Base-by-base conservation (phyloP, 2,888 invertebrate genomes). In the Amorpha juglandis region DNA sequence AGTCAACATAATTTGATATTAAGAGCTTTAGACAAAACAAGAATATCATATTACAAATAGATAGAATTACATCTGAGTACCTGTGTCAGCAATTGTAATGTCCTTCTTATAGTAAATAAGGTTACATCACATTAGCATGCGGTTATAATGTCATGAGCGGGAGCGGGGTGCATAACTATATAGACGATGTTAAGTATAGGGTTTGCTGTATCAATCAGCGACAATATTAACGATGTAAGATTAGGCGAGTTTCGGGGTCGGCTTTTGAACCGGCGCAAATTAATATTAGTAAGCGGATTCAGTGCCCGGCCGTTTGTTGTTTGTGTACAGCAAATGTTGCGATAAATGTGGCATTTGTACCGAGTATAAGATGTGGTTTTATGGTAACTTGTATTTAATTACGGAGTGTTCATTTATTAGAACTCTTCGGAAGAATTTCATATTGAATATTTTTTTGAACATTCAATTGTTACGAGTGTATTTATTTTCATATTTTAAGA, bases 201-300 rank as follows among this genome's bases (percentile, higher is more conserved):
- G 8, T 63, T 58, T 65, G 58, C 19, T 55, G 35, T 47, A 50
- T 48, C 64, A 65, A 58, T 65, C 55, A 65, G 35, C 21, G 58
- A 35, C 45, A 33, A 27, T 58, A 64, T 64, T 58, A 58, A 65
- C 48, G 64, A 65, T 35, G 47, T 65, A 35, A 65, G 64, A 65
- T 65, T 58, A 65, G 35, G 33, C 33, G 16, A 4, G 9, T 1
- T 42, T 35, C 42, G 50, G 35, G 64, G 16, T 27, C 55, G 64
- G 55, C 64, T 65, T 64, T 65, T 65, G 64, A 55, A 58, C 58
- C 47, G 19, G 9, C 47, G n/a, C 35, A 65, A 35, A 38, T 16
- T 64, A 64, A 55, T 64, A 55, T 55, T 21, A 48, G 19, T 21
- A 65, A 55, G 27, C 58, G 58, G 48, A 58, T 58, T 47, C 33